Conservation (phyloP, 2,113 vertebrate species). For the Leptobrachium leishanense region DNA sequence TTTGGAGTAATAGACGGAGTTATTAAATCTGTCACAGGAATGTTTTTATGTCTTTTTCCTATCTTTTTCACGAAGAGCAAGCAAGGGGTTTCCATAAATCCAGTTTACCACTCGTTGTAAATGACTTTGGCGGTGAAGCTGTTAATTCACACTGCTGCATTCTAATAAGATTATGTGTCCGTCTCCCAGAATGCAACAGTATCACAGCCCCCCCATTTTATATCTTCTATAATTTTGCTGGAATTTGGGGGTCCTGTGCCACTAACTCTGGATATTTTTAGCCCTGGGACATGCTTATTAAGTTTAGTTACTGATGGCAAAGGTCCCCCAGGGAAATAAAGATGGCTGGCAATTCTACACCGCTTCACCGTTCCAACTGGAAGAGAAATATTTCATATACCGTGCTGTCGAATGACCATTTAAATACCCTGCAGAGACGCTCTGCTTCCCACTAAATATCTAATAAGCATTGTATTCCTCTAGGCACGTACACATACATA, state of each 20-base stretch:
- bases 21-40: too few species aligned
- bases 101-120: not conserved
- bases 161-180: not conserved
- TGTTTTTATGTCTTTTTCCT: too few species aligned
- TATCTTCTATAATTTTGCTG: not conserved
- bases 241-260: not conserved
- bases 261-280: constrained; percentile 5
- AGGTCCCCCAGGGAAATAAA: constrained; percentile 9
- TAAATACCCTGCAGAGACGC: not conserved
- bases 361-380: not conserved
- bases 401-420: not conserved
- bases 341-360: not conserved
- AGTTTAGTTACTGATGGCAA: not conserved
- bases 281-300: constrained; percentile 12
- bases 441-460: not conserved
- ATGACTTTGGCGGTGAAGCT: not conserved
- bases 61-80: too few species aligned
- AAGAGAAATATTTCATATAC: not conserved
- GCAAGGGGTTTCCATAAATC: too few species aligned
- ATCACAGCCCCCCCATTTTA: not conserved
- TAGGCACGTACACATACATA: not conserved
- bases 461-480: not conserved
- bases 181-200: not conserved
- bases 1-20: too few species aligned
- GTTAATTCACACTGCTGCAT: not conserved